A percentile compares a stretch with the other conserved stretches of the same genome.
Evolutionary conservation across 2,113 vertebrate genomes (phyloP).

Genomic region (Fregetta grallaria): DNA sequence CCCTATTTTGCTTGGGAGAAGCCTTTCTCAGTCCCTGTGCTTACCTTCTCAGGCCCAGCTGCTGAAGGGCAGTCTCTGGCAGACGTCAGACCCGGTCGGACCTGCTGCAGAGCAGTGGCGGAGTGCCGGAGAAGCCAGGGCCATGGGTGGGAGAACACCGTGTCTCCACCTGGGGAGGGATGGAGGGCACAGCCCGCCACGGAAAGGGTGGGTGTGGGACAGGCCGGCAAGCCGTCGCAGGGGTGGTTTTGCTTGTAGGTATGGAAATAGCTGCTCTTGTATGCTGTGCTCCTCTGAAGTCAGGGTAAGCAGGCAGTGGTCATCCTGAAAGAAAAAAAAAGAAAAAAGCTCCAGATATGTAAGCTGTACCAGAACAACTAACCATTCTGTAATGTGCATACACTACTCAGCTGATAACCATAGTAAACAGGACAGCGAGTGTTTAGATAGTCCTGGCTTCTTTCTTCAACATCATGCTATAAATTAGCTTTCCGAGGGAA

Average conservation of each 20-base stretch:
- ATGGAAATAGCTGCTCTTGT: background rate
- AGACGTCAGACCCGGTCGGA: background rate
- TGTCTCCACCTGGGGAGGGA: background rate
- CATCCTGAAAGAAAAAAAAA: background rate
- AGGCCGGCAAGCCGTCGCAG: fast-evolving
- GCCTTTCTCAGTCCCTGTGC: background rate
- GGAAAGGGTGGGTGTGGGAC: background rate
- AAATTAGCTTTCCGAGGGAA: background rate
- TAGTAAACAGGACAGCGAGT: background rate
- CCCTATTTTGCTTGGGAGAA: background rate
- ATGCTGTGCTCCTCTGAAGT: background rate
- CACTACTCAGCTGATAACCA: background rate
- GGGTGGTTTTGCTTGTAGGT: background rate
- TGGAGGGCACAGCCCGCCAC: background rate
- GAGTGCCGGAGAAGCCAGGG: background rate
- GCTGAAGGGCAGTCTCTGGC: background rate
- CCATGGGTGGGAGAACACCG: background rate
- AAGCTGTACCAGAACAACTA: background rate
- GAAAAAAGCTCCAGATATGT: background rate
- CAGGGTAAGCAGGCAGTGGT: background rate
- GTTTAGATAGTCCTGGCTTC: background rate
- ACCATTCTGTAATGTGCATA: background rate
- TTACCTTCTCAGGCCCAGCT: background rate
- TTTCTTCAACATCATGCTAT: background rate
- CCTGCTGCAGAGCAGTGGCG: background rate